These are phyloP conservation scores for Caenorhabditis afra DNA, from an alignment of 2,888 invertebrate genomes.

Conservation along the genomic window DNA sequence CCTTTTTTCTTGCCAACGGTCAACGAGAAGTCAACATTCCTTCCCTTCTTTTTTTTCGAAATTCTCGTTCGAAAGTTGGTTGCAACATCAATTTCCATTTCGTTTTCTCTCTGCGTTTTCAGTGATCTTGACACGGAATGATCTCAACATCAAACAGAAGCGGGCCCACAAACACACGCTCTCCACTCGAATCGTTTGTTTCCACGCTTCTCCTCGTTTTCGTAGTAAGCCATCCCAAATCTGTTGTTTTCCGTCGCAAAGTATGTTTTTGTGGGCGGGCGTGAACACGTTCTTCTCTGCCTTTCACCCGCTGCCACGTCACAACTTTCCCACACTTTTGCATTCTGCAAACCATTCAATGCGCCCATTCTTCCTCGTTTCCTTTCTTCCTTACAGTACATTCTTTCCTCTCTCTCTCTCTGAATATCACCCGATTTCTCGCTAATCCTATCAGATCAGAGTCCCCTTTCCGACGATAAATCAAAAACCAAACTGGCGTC, in stretches of 20 bases:
- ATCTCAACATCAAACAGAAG: conserved; percentile 8
- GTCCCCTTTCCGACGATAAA: conserved; percentile 38
- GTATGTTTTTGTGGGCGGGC: conserved; percentile 17
- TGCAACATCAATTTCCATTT: conserved; percentile 19
- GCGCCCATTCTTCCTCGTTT: not conserved
- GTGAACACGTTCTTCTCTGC: conserved; percentile 7
- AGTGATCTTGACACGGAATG: conserved; percentile 11
- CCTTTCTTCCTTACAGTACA: conserved; percentile 13
- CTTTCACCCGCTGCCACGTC: not conserved
- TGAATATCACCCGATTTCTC: conserved; percentile 20
- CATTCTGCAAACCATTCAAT: not conserved
- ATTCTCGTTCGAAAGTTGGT: conserved; percentile 13
- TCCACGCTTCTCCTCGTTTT: not conserved
- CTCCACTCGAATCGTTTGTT: not conserved
- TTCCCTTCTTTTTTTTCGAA: conserved; percentile 10
- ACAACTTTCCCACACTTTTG: conserved; percentile 12
- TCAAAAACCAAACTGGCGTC: conserved; percentile 52
- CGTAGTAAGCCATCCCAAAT: conserved; percentile 15
- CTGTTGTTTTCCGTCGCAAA: conserved; percentile 18
- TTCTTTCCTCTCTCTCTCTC: not conserved
- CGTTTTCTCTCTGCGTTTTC: too few relatives aligned
- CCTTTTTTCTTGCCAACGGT: conserved; percentile 12
- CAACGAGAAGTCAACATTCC: conserved; percentile 43
- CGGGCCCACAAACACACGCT: too few relatives aligned
- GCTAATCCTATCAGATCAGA: conserved; percentile 36